A percentile compares a stretch with the other conserved stretches of the same genome.
phyloP scores from a whole-genome alignment of 2,888 invertebrate genomes.

The Sussaba pulchella region DNA sequence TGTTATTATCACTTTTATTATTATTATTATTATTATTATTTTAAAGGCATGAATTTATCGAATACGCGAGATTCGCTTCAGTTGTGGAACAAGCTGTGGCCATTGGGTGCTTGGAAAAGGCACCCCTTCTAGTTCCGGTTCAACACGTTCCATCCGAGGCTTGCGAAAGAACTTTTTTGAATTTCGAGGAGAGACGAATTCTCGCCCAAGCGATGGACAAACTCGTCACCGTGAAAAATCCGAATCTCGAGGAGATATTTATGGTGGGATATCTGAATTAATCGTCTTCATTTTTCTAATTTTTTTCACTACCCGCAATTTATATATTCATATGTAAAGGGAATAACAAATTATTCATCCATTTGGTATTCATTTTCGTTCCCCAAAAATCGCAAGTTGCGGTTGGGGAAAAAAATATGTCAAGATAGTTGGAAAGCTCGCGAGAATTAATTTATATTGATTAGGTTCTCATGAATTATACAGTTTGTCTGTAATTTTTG shows the following conservation, averaged over 20 bases:
- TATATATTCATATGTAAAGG: too few relatives aligned
- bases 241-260: constrained; percentile 89
- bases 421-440: too few relatives aligned
- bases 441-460: too few relatives aligned
- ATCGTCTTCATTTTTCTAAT: too few relatives aligned
- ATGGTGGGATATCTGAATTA: constrained; percentile 85
- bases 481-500: neutral
- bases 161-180: constrained; percentile 88
- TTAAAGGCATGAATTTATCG: constrained; percentile 74
- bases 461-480: too few relatives aligned
- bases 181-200: constrained; percentile 89
- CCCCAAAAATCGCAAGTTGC: too few relatives aligned
- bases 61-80: constrained; percentile 89
- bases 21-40: neutral
- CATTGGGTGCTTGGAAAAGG: constrained; percentile 88
- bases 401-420: too few relatives aligned
- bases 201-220: constrained; percentile 89
- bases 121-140: constrained; percentile 89
- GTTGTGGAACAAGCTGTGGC: constrained; percentile 90
- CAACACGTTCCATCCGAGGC: constrained; percentile 89
- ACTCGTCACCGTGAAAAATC: constrained; percentile 88
- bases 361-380: too few relatives aligned
- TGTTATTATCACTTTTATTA: neutral
- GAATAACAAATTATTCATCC: too few relatives aligned
- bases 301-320: neutral